These are phyloP conservation scores for Auanema sp. DNA, from an alignment of 2,888 invertebrate genomes.

Conservation along the genomic window DNA sequence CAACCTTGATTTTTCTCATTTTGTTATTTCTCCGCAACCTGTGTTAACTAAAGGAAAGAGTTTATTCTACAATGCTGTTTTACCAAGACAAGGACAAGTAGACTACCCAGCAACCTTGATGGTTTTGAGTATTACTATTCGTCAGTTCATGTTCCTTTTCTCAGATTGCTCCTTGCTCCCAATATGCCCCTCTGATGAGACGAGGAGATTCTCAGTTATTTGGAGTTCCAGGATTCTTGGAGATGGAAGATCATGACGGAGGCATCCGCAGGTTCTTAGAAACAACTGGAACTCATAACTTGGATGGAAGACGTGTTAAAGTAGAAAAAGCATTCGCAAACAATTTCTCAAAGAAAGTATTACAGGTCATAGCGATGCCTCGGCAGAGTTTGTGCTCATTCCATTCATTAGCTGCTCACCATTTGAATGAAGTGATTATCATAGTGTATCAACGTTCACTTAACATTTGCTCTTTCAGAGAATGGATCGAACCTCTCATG, in stretches of 20 bases:
- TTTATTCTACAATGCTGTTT: conserved; percentile 48
- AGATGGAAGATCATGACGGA: conserved; percentile 53
- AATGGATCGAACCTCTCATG: conserved; percentile 38
- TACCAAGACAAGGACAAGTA: conserved; percentile 29
- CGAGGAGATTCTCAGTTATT: conserved; percentile 49
- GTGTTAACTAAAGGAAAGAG: conserved; percentile 47
- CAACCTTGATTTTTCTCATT: conserved; percentile 36
- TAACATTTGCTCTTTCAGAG: conserved; percentile 20
- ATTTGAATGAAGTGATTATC: conserved; percentile 42
- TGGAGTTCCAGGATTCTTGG: conserved; percentile 44
- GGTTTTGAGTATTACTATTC: conserved; percentile 23
- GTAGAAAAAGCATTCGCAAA: conserved; percentile 10
- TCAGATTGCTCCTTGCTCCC: conserved; percentile 53
- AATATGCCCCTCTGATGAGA: conserved; percentile 55
- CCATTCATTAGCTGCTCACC: conserved; percentile 52
- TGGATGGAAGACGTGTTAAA: conserved; percentile 41
- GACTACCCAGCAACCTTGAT: conserved; percentile 51
- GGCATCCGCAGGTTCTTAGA: conserved; percentile 45
- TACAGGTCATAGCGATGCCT: conserved; percentile 49
- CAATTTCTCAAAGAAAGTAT: background rate
- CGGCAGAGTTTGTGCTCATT: conserved; percentile 51
- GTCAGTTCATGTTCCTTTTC: background rate
- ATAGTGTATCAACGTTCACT: background rate
- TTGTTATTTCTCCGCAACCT: conserved; percentile 43
- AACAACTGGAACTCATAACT: conserved; percentile 42